Percentiles rank a stretch among this genome's conserved stretches.
Evolutionary conservation across 2,797 vertebrate genomes (phyloP).

Genomic region (Salarias fasciatus): DNA sequence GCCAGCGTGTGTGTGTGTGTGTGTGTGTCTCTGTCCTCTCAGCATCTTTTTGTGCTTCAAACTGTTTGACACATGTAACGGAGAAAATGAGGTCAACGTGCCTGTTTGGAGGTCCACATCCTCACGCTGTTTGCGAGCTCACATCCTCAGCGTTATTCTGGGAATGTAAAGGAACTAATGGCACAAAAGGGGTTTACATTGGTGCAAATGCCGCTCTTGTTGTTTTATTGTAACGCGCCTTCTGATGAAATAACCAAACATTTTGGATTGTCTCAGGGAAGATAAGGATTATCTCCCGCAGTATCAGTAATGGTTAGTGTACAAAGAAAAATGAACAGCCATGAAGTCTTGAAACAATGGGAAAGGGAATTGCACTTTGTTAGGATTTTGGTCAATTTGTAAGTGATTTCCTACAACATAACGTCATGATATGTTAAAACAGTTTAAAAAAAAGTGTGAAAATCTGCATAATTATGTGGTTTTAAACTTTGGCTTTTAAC

Average conservation of each 20-base stretch:
- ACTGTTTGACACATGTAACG: constrained; percentile 14
- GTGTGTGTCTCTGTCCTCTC: constrained; percentile 40
- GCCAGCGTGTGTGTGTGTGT: not conserved
- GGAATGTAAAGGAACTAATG: not conserved
- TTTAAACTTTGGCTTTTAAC: no score
- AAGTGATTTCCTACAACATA: no score
- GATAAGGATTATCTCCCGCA: not conserved
- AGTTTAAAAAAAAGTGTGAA: no score
- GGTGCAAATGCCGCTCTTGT: not conserved
- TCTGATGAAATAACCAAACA: not conserved
- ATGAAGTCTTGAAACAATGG: no score
- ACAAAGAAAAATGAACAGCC: no score
- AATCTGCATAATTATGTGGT: no score
- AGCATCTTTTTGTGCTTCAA: constrained; percentile 7
- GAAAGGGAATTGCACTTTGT: no score
- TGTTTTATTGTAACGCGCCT: no score
- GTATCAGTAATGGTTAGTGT: not conserved
- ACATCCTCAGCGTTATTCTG: constrained; percentile 10
- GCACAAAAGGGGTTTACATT: not conserved
- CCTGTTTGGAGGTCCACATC: constrained; percentile 17
- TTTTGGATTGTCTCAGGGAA: not conserved
- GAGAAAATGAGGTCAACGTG: constrained; percentile 15
- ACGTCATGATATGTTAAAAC: no score
- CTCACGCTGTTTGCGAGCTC: not conserved
- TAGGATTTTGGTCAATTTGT: not conserved